Evolutionary conservation across 1,140 invertebrate species (phyloP).

Genomic region (Pinna nobilis): DNA sequence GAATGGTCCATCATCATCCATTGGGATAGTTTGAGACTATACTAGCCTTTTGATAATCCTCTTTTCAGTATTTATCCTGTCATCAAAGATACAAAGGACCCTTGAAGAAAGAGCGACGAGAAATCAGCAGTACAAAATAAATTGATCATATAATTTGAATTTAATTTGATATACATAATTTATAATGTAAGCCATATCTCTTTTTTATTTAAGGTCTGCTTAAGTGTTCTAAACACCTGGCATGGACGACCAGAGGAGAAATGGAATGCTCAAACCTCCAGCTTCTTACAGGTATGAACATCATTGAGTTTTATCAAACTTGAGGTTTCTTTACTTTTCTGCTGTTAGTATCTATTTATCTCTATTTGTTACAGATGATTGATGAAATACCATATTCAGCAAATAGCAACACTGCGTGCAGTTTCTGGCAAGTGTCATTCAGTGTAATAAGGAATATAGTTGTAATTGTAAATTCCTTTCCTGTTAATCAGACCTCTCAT

Average conservation of each 20-base stretch:
- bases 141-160: neutral
- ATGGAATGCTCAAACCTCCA: slow-evolving; percentile 98
- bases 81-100: no score
- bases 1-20: no score
- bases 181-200: neutral
- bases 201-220: slow-evolving; percentile 81
- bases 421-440: no score
- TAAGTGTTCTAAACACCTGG: slow-evolving; percentile 97
- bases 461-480: no score
- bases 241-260: slow-evolving; percentile 98
- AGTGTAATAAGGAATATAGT: no score
- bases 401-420: no score
- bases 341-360: neutral
- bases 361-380: neutral
- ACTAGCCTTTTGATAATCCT: no score
- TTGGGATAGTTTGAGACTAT: no score
- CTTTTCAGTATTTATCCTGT: no score
- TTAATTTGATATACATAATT: neutral
- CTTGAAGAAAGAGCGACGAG: no score
- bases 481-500: no score
- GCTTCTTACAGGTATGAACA: slow-evolving; percentile 88
- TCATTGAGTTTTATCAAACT: neutral
- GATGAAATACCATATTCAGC: neutral
- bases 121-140: no score
- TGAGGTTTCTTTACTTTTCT: neutral